A percentile compares a stretch with the other conserved stretches of the same genome.
Evolutionary conservation across 2,113 vertebrate species (phyloP).

Genomic region (Macheiramphus alcinus): DNA sequence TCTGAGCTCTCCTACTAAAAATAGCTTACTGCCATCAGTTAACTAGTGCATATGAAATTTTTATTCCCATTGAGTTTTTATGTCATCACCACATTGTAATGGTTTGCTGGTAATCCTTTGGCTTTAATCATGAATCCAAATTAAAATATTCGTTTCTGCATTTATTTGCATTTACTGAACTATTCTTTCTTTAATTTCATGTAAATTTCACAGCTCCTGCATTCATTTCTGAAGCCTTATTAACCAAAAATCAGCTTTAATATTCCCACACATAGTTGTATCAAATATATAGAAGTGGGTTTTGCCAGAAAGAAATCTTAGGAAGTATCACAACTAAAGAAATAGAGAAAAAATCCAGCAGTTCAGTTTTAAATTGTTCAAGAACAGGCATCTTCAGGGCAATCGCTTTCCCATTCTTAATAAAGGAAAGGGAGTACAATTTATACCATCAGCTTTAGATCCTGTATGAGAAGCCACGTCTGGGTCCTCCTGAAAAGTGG

Average conservation of each 20-base stretch:
- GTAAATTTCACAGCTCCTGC: constrained; percentile 69
- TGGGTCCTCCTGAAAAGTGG: not conserved
- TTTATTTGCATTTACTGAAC: constrained; percentile 76
- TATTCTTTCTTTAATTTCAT: constrained; percentile 76
- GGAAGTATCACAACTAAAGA: not conserved
- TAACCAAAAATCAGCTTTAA: constrained; percentile 63
- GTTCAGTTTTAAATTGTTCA: not conserved
- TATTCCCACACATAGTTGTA: constrained; percentile 7
- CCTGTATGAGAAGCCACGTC: not conserved
- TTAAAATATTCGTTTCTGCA: constrained; percentile 76
- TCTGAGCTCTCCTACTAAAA: constrained; percentile 59
- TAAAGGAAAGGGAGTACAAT: not conserved
- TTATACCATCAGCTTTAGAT: not conserved
- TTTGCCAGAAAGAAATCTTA: not conserved
- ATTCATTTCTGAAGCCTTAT: constrained; percentile 60
- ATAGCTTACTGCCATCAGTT: constrained; percentile 64
- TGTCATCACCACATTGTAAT: constrained; percentile 67
- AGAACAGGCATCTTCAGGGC: not conserved
- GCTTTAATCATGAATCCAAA: constrained; percentile 71
- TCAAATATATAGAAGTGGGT: not conserved
- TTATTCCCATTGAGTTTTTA: constrained; percentile 64
- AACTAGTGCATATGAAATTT: constrained; percentile 53
- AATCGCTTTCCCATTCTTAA: not conserved
- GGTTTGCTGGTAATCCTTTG: constrained; percentile 66
- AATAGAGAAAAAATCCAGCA: not conserved